Base-by-base conservation (phyloP, 2,797 vertebrate species). In the Pogonophryne albipinna region DNA sequence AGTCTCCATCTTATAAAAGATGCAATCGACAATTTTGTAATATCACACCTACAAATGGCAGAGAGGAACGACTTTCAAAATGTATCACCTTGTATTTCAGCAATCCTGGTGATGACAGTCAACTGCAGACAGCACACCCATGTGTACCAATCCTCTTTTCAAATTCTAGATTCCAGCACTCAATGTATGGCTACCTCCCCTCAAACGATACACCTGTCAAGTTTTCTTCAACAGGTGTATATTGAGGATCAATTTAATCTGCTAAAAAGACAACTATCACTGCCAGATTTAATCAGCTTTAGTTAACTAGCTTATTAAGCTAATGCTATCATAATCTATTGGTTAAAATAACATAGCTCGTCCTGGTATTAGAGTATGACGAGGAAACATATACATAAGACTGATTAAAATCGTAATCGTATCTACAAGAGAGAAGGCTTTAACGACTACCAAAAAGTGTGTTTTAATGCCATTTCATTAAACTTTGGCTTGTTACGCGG, bases 1-100 rank as follows among this genome's bases (percentile, higher is more conserved):
- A 64, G 41, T 34, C 72, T 79, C 31, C 52, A 67, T 31, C 63
- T 38, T 64, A 85, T 76, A 67, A 13, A 76, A 72, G 51, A 47
- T 49, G 56, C 3, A 55, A 12, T 9, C 1, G 0, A 42, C 27
- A 77, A 78, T 62, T 66, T 63, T 66, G 52, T 16, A 73, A 50
- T 44, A 76, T 67, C 34, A 50, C 14, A 47, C 20, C 42, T 14
- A 20, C 44, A 68, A 60, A 74, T 31, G 20, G 42, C 51, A 83
- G 4, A 0, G 47, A 62, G 46, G 15, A 20, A 5, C 52, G 27
- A 57, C 49, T 63, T 69, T 60, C 3, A 2, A 59, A 50, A 38
- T 60, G 16, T 10, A 55, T 56, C 17, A 42, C 27, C 4, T 64
- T 53, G 8, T 11, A 51, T 60, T 49, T 10, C 0, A 58, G 42